Evolutionary conservation across 2,888 invertebrate genomes (phyloP).

Genomic region (Isoperla grammatica): DNA sequence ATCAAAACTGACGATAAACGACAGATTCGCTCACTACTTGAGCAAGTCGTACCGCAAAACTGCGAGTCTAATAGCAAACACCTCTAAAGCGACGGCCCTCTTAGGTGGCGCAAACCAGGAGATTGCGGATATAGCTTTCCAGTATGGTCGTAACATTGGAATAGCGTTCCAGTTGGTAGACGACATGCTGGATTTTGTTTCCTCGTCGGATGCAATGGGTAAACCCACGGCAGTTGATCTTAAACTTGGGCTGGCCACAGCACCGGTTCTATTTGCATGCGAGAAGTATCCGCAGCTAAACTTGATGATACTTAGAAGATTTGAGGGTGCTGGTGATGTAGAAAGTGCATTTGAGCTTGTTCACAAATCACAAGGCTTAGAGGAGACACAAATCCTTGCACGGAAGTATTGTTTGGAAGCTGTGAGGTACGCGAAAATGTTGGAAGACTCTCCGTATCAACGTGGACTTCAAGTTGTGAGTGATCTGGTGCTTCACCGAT

Average conservation of each 20-base stretch:
- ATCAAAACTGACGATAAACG: constrained; percentile 91
- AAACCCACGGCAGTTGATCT: constrained; percentile 96
- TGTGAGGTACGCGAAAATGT: constrained; percentile 65
- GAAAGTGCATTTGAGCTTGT: constrained; percentile 88
- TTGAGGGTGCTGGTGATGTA: constrained; percentile 90
- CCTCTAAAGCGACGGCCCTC: constrained; percentile 88
- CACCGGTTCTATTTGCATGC: constrained; percentile 96
- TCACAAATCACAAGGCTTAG: constrained; percentile 87
- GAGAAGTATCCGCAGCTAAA: constrained; percentile 95
- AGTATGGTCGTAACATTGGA: constrained; percentile 94
- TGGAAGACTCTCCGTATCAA: constrained; percentile 79
- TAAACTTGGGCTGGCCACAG: constrained; percentile 91
- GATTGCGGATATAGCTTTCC: constrained; percentile 79
- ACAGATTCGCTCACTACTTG: constrained; percentile 95
- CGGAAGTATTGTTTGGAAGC: constrained; percentile 88
- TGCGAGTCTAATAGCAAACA: constrained; percentile 94
- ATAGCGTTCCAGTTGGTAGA: constrained; percentile 96
- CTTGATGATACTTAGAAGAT: constrained; percentile 94
- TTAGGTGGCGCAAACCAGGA: constrained; percentile 77
- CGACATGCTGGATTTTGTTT: constrained; percentile 93
- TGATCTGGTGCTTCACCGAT: constrained; percentile 81
- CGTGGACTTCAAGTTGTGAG: constrained; percentile 75
- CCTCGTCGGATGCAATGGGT: constrained; percentile 87
- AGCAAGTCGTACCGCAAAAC: constrained; percentile 98
- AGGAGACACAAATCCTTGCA: constrained; percentile 86